Percentiles rank a stretch among this genome's conserved stretches.
Evolutionary conservation across 1,140 invertebrate genomes (phyloP).

Genomic region (Leptinotarsa lineolata): DNA sequence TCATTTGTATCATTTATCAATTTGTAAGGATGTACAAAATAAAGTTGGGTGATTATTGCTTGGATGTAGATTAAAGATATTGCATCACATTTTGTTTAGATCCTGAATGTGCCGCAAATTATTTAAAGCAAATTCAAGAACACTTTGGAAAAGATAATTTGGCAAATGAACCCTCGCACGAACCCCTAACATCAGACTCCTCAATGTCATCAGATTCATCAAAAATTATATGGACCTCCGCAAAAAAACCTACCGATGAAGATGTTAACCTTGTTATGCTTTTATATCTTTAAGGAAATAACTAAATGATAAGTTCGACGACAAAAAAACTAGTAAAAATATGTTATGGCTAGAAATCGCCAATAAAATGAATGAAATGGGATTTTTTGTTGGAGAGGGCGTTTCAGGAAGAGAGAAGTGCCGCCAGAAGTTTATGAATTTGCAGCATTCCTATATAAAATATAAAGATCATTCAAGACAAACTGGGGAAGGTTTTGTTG

Average conservation of each 20-base stretch:
- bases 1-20: no score
- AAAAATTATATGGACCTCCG: constrained; percentile 12
- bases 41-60: no score
- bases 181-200: no score
- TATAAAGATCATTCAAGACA: constrained; percentile 15
- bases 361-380: constrained; percentile 22
- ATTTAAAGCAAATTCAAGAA: no score
- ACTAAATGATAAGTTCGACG: constrained; percentile 12
- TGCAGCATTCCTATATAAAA: constrained; percentile 18
- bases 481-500: constrained; percentile 18
- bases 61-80: no score
- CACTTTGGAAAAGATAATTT: no score
- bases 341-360: constrained; percentile 13
- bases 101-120: no score
- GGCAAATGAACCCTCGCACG: no score
- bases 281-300: constrained; percentile 18
- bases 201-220: background rate
- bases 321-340: constrained; percentile 21
- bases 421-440: constrained; percentile 26
- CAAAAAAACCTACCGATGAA: constrained; percentile 11
- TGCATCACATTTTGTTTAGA: no score
- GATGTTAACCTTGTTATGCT: background rate
- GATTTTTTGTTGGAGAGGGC: constrained; percentile 9
- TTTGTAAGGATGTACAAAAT: no score
- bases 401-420: constrained; percentile 4